phyloP scores from a whole-genome alignment of 2,113 vertebrate species.

The Poeciliopsis retropinna region DNA sequence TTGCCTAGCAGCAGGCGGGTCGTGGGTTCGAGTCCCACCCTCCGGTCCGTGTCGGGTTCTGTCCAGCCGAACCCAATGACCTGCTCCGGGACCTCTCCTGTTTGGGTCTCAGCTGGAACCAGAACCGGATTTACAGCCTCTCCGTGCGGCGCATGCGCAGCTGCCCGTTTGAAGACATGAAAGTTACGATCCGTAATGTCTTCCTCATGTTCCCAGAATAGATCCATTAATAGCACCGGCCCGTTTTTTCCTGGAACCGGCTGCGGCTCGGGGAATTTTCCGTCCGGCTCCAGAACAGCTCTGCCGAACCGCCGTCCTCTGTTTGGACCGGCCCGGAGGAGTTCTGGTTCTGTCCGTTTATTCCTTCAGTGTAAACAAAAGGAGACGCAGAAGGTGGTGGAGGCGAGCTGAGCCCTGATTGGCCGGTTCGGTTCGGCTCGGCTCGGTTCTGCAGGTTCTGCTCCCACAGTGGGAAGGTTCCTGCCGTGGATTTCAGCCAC shows the following conservation, averaged over 20 bases:
- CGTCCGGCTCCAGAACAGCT: neutral
- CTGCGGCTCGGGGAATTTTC: slow-evolving; percentile 18
- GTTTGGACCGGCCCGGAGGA: neutral
- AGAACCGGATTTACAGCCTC: slow-evolving; percentile 23
- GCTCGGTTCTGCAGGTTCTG: neutral
- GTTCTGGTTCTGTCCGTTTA: neutral
- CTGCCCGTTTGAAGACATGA: neutral
- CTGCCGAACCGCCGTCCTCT: neutral
- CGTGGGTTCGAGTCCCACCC: no score
- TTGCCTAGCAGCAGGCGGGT: no score
- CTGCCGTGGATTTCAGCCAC: slow-evolving; percentile 14
- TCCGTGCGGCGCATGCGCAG: neutral
- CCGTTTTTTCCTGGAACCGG: slow-evolving; percentile 25
- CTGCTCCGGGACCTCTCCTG: neutral
- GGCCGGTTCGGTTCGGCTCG: neutral
- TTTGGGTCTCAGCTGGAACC: slow-evolving; percentile 15
- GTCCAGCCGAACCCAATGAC: no score
- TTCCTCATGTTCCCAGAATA: slow-evolving; percentile 20
- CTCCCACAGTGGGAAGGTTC: neutral
- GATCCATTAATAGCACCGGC: slow-evolving; percentile 8
- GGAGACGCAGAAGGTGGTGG: neutral
- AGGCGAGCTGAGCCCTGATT: neutral
- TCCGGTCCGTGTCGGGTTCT: no score
- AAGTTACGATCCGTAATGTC: neutral
- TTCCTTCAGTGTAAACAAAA: neutral